Conservation (phyloP, 2,113 vertebrate genomes). For the Equus przewalskii region DNA sequence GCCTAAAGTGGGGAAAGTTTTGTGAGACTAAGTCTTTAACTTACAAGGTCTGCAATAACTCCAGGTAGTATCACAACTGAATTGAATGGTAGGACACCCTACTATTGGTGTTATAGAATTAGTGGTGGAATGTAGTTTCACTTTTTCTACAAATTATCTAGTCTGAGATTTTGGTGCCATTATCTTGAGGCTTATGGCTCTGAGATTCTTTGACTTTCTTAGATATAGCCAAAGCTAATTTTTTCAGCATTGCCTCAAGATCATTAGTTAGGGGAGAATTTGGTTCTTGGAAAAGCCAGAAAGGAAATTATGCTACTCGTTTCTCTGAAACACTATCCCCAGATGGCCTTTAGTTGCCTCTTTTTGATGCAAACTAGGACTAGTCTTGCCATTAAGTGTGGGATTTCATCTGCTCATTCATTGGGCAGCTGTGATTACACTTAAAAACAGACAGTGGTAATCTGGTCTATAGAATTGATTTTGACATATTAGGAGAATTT, state of each 20-base stretch:
- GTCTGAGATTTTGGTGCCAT: neutral
- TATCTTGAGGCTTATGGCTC: neutral
- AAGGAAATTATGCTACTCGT: neutral
- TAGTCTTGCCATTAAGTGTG: neutral
- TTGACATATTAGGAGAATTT: neutral
- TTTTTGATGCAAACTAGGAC: neutral
- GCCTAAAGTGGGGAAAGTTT: neutral
- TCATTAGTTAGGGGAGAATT: neutral
- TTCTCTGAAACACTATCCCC: neutral
- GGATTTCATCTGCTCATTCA: neutral
- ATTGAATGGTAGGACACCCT: neutral
- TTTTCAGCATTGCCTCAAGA: neutral
- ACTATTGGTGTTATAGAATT: neutral
- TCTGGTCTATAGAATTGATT: neutral
- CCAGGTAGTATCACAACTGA: neutral
- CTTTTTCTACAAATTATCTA: neutral
- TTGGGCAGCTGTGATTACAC: neutral
- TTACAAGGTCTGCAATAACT: neutral
- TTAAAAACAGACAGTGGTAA: neutral
- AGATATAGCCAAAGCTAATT: neutral
- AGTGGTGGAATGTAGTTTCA: neutral
- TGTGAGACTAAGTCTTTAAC: neutral
- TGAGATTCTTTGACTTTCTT: neutral
- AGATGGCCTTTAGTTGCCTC: neutral
- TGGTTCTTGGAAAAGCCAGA: neutral